Evolutionary conservation across 2,888 invertebrate species (phyloP).

Genomic region (Eudemis profundana): DNA sequence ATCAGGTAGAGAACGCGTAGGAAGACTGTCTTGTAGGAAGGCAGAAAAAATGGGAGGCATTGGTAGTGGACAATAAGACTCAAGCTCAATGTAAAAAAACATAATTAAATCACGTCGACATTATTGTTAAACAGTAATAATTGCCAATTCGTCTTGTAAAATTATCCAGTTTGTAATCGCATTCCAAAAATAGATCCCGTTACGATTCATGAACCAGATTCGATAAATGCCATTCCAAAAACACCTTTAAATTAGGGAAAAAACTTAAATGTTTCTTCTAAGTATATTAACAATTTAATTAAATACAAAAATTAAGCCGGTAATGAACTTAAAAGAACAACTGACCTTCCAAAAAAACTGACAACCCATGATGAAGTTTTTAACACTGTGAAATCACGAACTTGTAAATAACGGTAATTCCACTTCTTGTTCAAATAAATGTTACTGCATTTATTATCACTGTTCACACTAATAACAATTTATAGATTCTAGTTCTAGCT

Average conservation of each 20-base stretch:
- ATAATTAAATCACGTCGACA: neutral
- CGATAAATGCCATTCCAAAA: neutral
- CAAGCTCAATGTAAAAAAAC: neutral
- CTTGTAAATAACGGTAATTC: neutral
- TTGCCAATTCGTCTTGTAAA: neutral
- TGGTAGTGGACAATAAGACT: neutral
- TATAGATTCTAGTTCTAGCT: neutral
- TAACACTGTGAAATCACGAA: neutral
- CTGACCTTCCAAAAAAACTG: slow-evolving; percentile 57
- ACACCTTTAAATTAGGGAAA: neutral
- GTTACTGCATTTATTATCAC: neutral
- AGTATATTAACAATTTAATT: neutral
- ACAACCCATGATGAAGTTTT: slow-evolving; percentile 52
- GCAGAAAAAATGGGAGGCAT: neutral
- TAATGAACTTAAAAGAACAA: slow-evolving; percentile 11
- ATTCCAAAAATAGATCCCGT: slow-evolving; percentile 7
- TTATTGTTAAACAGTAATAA: neutral
- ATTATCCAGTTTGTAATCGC: neutral
- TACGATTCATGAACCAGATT: neutral
- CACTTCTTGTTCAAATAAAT: neutral
- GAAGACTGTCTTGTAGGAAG: neutral
- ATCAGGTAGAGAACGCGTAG: neutral
- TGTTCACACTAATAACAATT: neutral
- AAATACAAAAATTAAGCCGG: slow-evolving; percentile 15
- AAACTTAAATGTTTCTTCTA: neutral